Conservation (phyloP, 37 sponge, comb jelly and placozoan genomes). For the Corticium candelabrum region DNA sequence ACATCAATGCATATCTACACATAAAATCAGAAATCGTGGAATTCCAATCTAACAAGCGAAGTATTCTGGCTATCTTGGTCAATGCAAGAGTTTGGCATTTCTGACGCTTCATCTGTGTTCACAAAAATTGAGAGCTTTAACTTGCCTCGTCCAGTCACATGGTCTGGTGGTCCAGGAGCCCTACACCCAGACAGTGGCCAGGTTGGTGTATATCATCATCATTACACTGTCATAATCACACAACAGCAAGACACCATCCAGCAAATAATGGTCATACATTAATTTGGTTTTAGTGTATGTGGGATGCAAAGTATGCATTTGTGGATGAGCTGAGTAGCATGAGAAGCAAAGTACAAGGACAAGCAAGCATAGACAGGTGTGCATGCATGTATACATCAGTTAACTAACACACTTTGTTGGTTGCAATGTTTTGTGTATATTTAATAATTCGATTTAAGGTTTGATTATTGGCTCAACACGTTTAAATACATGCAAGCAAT, state of each 20-base stretch:
- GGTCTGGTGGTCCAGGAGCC: neutral
- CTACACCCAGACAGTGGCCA: neutral
- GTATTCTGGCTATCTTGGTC: neutral
- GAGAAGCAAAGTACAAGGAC: neutral
- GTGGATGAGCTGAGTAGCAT: constrained; percentile 1
- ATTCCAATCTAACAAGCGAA: neutral
- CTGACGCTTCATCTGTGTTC: neutral
- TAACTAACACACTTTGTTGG: too few species aligned
- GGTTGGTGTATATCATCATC: neutral
- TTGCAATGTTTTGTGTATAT: too few species aligned
- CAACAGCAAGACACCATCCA: too few species aligned
- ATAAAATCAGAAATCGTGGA: constrained; percentile 6
- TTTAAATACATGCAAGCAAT: constrained; percentile 1
- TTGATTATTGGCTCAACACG: constrained; percentile 9
- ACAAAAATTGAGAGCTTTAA: neutral
- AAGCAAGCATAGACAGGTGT: too few species aligned
- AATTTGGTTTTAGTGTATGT: neutral
- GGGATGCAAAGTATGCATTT: neutral
- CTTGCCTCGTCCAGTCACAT: neutral
- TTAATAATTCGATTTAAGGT: too few species aligned
- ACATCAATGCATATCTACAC: neutral
- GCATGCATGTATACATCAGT: too few species aligned
- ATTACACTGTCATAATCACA: too few species aligned
- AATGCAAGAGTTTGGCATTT: constrained; percentile 8
- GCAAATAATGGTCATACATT: neutral